These are phyloP conservation scores for Sinocyclocheilus grahami DNA, from an alignment of 2,113 vertebrate genomes.

Conservation along the genomic window DNA sequence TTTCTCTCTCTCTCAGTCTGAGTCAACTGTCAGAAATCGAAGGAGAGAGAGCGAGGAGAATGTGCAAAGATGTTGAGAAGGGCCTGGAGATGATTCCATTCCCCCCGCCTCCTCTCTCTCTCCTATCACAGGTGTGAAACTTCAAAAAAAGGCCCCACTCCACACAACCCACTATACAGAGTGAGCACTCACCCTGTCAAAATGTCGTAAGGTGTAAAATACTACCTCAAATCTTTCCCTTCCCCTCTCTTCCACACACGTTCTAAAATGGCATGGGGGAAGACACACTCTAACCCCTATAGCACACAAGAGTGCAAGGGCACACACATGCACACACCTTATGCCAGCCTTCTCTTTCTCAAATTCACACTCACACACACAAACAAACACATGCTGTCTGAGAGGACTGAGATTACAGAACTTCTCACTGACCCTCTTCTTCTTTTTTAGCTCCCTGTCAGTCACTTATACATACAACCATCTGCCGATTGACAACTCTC, in stretches of 20 bases:
- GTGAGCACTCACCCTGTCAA: conserved; percentile 52
- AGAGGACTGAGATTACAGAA: conserved; percentile 7
- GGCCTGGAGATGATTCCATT: too few relatives aligned
- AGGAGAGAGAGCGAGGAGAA: conserved; percentile 33
- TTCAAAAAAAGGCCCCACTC: conserved; percentile 47
- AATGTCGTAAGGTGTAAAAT: conserved; percentile 48
- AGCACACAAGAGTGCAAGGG: conserved; percentile 30
- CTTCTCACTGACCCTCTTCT: conserved; percentile 14
- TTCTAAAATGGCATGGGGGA: conserved; percentile 25
- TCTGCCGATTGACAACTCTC: conserved; percentile 10
- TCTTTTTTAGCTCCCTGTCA: conserved; percentile 26
- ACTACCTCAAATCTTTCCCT: conserved; percentile 37
- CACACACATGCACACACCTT: background rate
- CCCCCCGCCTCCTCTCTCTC: background rate
- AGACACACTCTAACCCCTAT: conserved; percentile 25
- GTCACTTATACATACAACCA: conserved; percentile 8
- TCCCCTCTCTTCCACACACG: conserved; percentile 31
- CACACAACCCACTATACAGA: conserved; percentile 32
- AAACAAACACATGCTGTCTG: background rate
- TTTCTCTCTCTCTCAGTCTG: conserved; percentile 37
- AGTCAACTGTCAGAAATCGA: conserved; percentile 53
- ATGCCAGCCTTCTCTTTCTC: background rate
- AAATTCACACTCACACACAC: conserved; percentile 2
- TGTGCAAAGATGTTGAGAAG: conserved; percentile 41
- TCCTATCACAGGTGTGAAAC: conserved; percentile 49